These are phyloP conservation scores for Aporophyla lueneburgensis DNA, from an alignment of 2,888 invertebrate genomes.

Conservation along the genomic window DNA sequence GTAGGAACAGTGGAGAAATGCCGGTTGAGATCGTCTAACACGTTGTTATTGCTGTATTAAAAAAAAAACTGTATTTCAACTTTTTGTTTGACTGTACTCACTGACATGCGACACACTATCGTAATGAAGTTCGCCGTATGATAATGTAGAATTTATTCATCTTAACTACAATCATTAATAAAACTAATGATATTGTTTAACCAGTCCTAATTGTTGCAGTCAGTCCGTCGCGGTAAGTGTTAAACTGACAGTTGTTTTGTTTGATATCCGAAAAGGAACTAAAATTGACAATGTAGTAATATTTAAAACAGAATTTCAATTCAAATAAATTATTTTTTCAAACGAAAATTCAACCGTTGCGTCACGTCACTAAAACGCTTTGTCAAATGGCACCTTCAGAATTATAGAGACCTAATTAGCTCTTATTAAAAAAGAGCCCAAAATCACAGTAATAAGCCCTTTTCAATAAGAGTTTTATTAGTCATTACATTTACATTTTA, in stretches of 20 bases:
- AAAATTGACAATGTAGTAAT: not conserved
- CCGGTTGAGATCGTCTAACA: too few relatives aligned
- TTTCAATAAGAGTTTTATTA: too few relatives aligned
- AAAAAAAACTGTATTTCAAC: not conserved
- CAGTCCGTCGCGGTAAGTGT: conserved; percentile 31
- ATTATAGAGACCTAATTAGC: too few relatives aligned
- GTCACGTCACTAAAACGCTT: not conserved
- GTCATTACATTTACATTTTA: too few relatives aligned
- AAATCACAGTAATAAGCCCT: too few relatives aligned
- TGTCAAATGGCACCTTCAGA: not conserved
- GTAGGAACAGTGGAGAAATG: too few relatives aligned
- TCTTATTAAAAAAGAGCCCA: too few relatives aligned
- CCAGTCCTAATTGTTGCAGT: conserved; percentile 23
- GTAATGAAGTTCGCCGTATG: conserved; percentile 20
- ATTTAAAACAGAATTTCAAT: not conserved
- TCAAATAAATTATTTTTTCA: conserved; percentile 2
- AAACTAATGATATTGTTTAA: conserved; percentile 42
- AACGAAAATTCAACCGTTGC: conserved; percentile 10
- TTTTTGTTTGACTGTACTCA: not conserved
- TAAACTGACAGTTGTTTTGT: conserved; percentile 16
- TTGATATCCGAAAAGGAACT: not conserved
- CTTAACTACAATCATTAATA: conserved; percentile 28
- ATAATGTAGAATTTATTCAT: conserved; percentile 36
- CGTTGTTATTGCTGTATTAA: too few relatives aligned
- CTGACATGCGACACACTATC: conserved; percentile 12